Evolutionary conservation across 2,113 vertebrate species (phyloP), one percentile per base, ranked within the genome.

Genomic region (Trochalopteron elliotii): DNA sequence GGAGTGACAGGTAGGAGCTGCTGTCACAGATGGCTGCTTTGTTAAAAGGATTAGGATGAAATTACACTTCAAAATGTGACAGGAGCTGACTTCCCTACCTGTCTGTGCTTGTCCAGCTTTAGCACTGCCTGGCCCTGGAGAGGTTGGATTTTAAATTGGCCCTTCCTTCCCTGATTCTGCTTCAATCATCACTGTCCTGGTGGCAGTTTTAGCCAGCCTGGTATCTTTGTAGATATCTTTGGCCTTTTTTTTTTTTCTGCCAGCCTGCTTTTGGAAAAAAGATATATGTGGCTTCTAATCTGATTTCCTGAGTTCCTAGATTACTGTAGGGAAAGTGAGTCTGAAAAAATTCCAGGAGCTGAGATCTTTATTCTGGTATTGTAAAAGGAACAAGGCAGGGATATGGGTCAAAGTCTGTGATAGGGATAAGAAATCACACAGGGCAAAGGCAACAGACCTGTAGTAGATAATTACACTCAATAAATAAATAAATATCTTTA

Each of bases 401-500:
- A 53, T 55, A 44, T 3, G 4, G 82, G 63, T 67, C 81, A 93
- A 96, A 87, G 92, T 91, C 90, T 93, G 76, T 45, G 64, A 55
- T 50, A 90, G 68, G 59, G 90, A 63, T 71, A 84, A 91, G 82
- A 84, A 78, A 83, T 67, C 12, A 10, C 40, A 4, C 0, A 75
- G 91, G 89, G 83, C 93, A 95, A 96, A 89, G 91, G 94, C 60
- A 86, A 14, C 15, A n/a, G 30, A 42, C 56, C 75, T 61, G 6
- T 24, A 87, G 33, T 33, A 81, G 83, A 92, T 87, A 78, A 95
- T 81, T 52, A 10, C 76, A 40, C n/a, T 52, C 47, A 63, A 95
- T 94, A 92, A 96, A 93, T 94, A 92, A 96, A 93, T 65, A 53
- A 79, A 60, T 89, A 81, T 75, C 88, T 92, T 92, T 92, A 87